A percentile compares a stretch with the other conserved stretches of the same genome.
Evolutionary conservation across 2,797 vertebrate species (phyloP).

Genomic region (Kryptopterus vitreolus): DNA sequence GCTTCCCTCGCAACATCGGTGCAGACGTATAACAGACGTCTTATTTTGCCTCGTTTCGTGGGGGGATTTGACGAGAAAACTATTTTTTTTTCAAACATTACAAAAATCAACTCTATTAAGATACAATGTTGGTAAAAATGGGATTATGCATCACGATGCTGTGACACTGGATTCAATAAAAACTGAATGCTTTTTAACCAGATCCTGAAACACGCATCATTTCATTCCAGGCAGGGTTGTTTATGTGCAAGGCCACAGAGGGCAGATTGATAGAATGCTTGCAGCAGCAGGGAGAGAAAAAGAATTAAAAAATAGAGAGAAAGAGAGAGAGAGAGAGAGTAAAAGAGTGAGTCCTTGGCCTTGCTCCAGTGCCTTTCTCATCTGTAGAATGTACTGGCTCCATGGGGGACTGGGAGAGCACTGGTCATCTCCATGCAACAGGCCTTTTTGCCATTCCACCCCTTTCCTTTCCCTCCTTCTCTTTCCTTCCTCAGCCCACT

Average conservation of each 20-base stretch:
- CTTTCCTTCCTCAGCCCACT: slow-evolving; percentile 56
- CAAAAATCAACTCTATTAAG: slow-evolving; percentile 12
- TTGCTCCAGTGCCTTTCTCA: slow-evolving; percentile 54
- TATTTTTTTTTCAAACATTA: background rate
- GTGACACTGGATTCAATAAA: background rate
- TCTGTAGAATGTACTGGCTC: slow-evolving; percentile 52
- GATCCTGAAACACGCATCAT: slow-evolving; percentile 33
- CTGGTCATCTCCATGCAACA: slow-evolving; percentile 70
- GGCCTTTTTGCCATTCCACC: slow-evolving; percentile 58
- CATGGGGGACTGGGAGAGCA: slow-evolving; percentile 61
- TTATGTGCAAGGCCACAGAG: slow-evolving; percentile 43
- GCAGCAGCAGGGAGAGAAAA: slow-evolving; percentile 38
- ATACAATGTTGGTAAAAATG: background rate
- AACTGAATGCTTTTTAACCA: background rate
- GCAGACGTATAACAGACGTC: slow-evolving; percentile 33
- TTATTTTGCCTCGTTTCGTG: slow-evolving; percentile 8
- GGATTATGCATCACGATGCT: background rate
- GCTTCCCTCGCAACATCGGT: slow-evolving; percentile 36
- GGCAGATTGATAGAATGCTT: slow-evolving; percentile 53
- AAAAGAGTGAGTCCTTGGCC: slow-evolving; percentile 38
- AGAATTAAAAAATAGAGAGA: slow-evolving; percentile 46
- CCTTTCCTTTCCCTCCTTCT: slow-evolving; percentile 62
- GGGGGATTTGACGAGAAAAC: background rate
- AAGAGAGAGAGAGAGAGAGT: slow-evolving; percentile 11
- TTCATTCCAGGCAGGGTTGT: slow-evolving; percentile 42